Evolutionary conservation across 2,888 invertebrate genomes (phyloP).

Genomic region (Hofmannophila pseudospretella): DNA sequence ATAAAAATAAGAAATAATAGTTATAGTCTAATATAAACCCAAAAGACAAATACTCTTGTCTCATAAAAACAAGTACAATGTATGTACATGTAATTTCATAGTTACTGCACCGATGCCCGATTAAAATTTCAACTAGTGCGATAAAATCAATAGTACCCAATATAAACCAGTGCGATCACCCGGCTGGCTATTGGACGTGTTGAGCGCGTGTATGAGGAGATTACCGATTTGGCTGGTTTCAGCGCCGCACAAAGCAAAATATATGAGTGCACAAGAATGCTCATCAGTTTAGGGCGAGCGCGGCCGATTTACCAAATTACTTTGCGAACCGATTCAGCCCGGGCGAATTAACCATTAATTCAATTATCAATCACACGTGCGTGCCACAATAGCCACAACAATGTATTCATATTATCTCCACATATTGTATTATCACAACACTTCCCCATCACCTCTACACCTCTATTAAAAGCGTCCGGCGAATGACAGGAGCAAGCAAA

Average conservation of each 20-base stretch:
- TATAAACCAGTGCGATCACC: constrained; percentile 3
- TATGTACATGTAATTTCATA: no score
- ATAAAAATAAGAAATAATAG: no score
- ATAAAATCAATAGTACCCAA: constrained; percentile 1
- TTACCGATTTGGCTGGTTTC: constrained; percentile 25
- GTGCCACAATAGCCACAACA: constrained; percentile 21
- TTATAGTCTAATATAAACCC: no score
- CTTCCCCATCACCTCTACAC: no score
- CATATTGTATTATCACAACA: no score
- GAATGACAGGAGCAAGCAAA: no score
- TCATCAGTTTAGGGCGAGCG: constrained; percentile 25
- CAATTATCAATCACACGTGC: constrained; percentile 37
- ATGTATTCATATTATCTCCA: constrained; percentile 16
- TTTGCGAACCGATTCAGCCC: constrained; percentile 30
- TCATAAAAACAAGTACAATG: no score
- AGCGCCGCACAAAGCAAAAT: constrained; percentile 25
- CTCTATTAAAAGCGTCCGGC: no score
- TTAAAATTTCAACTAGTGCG: background rate
- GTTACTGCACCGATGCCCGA: no score
- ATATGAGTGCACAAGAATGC: constrained; percentile 35
- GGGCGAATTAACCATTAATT: constrained; percentile 38
- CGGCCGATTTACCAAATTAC: constrained; percentile 37
- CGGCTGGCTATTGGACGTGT: constrained; percentile 7
- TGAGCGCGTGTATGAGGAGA: constrained; percentile 12
- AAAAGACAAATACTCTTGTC: no score